A percentile compares a stretch with the other conserved stretches of the same genome.
Evolutionary conservation across 2,888 invertebrate species (phyloP).

Genomic region (Nesidiocoris tenuis): DNA sequence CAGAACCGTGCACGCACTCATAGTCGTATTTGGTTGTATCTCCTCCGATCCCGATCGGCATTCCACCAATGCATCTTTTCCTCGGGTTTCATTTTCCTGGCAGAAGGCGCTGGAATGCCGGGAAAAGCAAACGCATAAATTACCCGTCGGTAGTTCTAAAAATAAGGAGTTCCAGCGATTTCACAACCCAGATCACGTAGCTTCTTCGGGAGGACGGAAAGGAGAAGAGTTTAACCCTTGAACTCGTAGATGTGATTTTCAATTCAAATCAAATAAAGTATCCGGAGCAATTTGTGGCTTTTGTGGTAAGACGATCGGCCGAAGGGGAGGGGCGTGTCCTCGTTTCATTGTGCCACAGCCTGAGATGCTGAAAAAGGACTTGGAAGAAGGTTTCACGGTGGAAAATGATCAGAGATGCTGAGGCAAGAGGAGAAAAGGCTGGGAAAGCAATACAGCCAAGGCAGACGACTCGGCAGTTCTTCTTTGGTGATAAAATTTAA

Average conservation of each 20-base stretch:
- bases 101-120: background rate
- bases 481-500: background rate
- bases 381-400: background rate
- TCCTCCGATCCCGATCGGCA: too few species aligned
- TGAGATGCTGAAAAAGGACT: background rate
- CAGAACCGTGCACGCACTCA: too few species aligned
- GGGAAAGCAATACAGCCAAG: background rate
- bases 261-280: slow-evolving; percentile 23
- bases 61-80: too few species aligned
- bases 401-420: too few species aligned
- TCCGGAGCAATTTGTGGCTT: background rate
- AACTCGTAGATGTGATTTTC: slow-evolving; percentile 16
- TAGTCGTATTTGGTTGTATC: too few species aligned
- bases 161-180: too few species aligned
- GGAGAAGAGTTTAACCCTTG: slow-evolving; percentile 4
- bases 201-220: background rate
- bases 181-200: slow-evolving; percentile 1
- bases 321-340: background rate
- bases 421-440: background rate
- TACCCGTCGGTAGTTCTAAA: background rate
- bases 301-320: background rate
- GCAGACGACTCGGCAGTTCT: background rate
- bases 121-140: background rate
- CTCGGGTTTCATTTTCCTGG: background rate
- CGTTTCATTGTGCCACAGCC: background rate